Evolutionary conservation across 2,797 vertebrate genomes (phyloP).

Genomic region (Benthosema pterotum): DNA sequence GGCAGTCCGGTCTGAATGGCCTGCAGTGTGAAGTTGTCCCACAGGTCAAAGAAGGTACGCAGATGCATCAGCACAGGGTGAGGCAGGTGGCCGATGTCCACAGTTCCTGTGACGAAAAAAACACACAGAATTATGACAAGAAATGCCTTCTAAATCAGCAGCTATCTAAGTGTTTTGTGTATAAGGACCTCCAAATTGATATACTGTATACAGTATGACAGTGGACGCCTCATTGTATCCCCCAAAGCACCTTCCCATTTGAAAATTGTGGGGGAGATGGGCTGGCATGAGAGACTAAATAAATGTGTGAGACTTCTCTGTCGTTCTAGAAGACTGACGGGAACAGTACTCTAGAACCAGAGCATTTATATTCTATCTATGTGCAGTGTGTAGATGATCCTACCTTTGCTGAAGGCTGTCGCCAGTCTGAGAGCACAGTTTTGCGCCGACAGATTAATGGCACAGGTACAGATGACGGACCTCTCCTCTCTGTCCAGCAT

Average conservation of each 20-base stretch:
- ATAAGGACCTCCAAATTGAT: too few relatives aligned
- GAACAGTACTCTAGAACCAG: too few relatives aligned
- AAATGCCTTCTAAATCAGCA: too few relatives aligned
- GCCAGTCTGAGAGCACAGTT: slow-evolving; percentile 87
- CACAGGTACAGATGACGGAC: slow-evolving; percentile 74
- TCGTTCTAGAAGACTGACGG: too few relatives aligned
- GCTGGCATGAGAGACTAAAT: too few relatives aligned
- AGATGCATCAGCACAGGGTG: slow-evolving; percentile 91
- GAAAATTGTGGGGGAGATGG: too few relatives aligned
- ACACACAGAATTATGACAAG: neutral
- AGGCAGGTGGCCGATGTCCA: slow-evolving; percentile 86
- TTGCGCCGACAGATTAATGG: slow-evolving; percentile 78
- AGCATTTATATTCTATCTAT: neutral
- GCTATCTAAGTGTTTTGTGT: too few relatives aligned
- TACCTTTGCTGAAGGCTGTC: slow-evolving; percentile 93
- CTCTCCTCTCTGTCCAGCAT: slow-evolving; percentile 90
- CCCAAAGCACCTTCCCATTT: too few relatives aligned
- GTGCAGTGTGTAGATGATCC: neutral
- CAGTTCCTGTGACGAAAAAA: slow-evolving; percentile 79
- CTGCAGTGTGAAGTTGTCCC: slow-evolving; percentile 84
- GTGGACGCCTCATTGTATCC: too few relatives aligned
- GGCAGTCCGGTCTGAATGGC: slow-evolving; percentile 86
- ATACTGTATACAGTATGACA: too few relatives aligned
- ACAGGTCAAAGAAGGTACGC: slow-evolving; percentile 91
- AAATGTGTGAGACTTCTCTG: too few relatives aligned